Conservation (phyloP, 1,140 invertebrate genomes). For the Drosophila miranda region DNA sequence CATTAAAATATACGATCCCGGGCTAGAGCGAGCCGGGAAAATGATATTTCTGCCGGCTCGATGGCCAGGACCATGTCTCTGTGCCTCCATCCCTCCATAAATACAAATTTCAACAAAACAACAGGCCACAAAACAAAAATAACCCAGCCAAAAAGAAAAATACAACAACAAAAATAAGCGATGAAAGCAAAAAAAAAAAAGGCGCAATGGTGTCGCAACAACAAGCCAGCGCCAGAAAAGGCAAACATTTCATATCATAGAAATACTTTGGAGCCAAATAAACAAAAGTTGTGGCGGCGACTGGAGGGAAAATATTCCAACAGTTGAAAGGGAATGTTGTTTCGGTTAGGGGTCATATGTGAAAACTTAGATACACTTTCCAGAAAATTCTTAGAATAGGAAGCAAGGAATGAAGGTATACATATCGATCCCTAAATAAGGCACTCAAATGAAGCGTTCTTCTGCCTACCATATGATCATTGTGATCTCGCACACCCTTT, state of each 20-base stretch:
- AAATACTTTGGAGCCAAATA: conserved; percentile 69
- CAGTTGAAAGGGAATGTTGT: conserved; percentile 36
- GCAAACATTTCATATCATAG: conserved; percentile 67
- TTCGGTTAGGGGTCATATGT: not conserved
- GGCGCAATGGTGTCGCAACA: conserved; percentile 53
- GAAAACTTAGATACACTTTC: conserved; percentile 31
- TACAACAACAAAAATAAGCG: conserved; percentile 45
- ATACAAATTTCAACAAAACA: conserved; percentile 76
- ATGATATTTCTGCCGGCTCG: conserved; percentile 61
- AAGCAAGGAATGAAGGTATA: not conserved
- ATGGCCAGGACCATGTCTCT: conserved; percentile 45
- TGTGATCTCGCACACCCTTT: too few relatives aligned
- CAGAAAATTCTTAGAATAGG: not conserved
- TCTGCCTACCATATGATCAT: too few relatives aligned
- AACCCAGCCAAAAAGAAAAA: conserved; percentile 12
- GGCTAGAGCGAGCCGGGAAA: conserved; percentile 53
- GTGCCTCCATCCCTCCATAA: conserved; percentile 60
- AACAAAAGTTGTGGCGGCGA: conserved; percentile 49
- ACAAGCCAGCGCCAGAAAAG: conserved; percentile 26
- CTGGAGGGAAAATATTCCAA: conserved; percentile 36
- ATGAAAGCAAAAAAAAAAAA: conserved; percentile 63
- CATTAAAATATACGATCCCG: conserved; percentile 71
- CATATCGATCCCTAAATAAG: too few relatives aligned
- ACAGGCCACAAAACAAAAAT: conserved; percentile 57
- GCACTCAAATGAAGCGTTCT: not conserved